phyloP scores from a whole-genome alignment of 2,113 vertebrate genomes.

The Tenrec ecaudatus region DNA sequence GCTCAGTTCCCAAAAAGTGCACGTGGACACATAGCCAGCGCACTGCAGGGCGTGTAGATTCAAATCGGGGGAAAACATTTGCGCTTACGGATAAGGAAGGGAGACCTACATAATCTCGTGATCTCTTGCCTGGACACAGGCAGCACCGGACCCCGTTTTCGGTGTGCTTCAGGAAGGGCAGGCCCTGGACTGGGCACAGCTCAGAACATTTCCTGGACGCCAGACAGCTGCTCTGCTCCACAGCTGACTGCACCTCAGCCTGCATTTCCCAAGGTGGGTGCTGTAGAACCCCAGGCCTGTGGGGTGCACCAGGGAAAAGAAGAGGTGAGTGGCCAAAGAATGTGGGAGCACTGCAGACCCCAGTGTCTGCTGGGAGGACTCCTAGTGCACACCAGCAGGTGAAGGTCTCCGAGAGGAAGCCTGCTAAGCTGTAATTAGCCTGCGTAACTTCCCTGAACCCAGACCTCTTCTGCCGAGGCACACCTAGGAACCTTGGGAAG shows the following conservation, averaged over 20 bases:
- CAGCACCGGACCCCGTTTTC: not conserved
- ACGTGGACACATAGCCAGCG: not conserved
- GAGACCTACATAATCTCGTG: not conserved
- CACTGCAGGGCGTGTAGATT: not conserved
- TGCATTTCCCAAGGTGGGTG: not conserved
- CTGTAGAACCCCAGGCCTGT: not conserved
- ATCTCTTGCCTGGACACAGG: not conserved
- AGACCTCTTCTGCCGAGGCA: not conserved
- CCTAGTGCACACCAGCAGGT: accelerated
- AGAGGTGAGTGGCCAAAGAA: not conserved
- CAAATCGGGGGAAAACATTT: not conserved
- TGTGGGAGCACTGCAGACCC: not conserved
- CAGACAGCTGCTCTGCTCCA: not conserved
- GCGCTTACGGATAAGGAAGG: not conserved
- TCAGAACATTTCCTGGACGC: conserved; percentile 22
- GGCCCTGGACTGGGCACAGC: not conserved
- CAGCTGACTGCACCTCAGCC: not conserved
- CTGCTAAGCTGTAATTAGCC: not conserved
- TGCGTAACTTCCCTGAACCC: not conserved
- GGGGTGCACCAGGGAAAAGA: not conserved
- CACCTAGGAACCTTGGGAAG: not conserved
- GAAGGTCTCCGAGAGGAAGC: not conserved
- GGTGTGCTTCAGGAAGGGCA: not conserved
- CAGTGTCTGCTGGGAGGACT: not conserved
- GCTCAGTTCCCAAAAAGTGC: not conserved